Conservation (phyloP, 1,140 invertebrate species). For the Temnothorax nylanderi region DNA sequence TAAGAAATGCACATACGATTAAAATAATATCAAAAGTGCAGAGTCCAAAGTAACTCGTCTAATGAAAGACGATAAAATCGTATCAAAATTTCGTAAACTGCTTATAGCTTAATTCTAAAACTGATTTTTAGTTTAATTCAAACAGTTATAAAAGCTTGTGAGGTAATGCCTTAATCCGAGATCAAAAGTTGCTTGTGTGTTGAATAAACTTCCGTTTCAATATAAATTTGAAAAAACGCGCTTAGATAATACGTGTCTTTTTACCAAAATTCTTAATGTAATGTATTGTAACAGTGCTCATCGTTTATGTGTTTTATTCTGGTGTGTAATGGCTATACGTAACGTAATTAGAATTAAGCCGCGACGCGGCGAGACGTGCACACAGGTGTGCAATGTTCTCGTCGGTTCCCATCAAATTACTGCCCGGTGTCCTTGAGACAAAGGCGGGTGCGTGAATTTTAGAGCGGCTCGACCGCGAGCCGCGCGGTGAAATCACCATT, state of each 20-base stretch:
- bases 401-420: constrained; percentile 26
- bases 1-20: not conserved
- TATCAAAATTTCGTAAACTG: not conserved
- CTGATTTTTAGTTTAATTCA: not conserved
- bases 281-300: not conserved
- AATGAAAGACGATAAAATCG: not conserved
- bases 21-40: not conserved
- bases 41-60: not conserved
- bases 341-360: constrained; percentile 23
- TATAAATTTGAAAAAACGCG: too few species aligned
- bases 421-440: constrained; percentile 27
- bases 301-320: not conserved
- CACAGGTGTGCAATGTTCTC: not conserved
- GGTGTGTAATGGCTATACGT: not conserved
- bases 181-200: too few species aligned
- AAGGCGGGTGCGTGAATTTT: constrained; percentile 51
- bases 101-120: not conserved
- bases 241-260: not conserved
- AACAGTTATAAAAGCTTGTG: too few species aligned
- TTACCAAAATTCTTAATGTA: not conserved
- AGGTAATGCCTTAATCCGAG: too few species aligned
- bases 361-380: not conserved
- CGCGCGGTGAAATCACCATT: constrained; percentile 49
- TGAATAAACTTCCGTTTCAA: not conserved
- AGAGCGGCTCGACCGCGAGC: not conserved